Percentiles rank a stretch among this genome's conserved stretches.
These are phyloP conservation scores for Boloria selene DNA, from an alignment of 2,888 invertebrate species.

Conservation along the genomic window DNA sequence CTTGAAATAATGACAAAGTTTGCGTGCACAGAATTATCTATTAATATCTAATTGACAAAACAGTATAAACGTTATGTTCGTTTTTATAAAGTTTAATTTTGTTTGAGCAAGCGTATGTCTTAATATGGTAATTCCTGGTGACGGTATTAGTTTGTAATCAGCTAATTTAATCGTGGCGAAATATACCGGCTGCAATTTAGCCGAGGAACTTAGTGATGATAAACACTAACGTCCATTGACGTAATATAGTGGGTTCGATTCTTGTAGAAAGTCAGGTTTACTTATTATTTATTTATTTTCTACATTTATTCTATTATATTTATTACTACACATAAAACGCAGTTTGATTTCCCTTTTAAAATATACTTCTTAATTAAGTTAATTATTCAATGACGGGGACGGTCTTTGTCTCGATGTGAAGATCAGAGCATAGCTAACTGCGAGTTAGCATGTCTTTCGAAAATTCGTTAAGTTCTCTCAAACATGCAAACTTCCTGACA, in stretches of 20 bases:
- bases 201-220: too few relatives aligned
- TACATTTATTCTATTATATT: too few relatives aligned
- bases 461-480: too few relatives aligned
- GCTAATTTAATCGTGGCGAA: constrained; percentile 55
- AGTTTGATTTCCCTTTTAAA: too few relatives aligned
- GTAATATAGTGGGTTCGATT: not conserved
- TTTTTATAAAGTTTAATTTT: constrained; percentile 12
- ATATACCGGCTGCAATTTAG: constrained; percentile 32
- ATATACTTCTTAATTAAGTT: too few relatives aligned
- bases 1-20: constrained; percentile 24
- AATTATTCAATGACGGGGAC: too few relatives aligned
- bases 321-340: too few relatives aligned
- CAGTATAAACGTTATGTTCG: not conserved
- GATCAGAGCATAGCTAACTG: too few relatives aligned
- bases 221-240: not conserved
- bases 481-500: too few relatives aligned
- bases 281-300: too few relatives aligned
- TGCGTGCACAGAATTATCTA: constrained; percentile 8
- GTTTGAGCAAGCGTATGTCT: constrained; percentile 10
- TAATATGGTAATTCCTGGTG: constrained; percentile 39
- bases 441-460: too few relatives aligned
- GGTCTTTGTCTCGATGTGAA: too few relatives aligned
- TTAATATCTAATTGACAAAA: not conserved
- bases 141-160: constrained; percentile 58
- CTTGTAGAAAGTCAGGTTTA: not conserved